Percentiles rank a stretch among this genome's conserved stretches.
phyloP scores from a whole-genome alignment of 35 echinoderm and acorn worm species.

The Apostichopus californicus region DNA sequence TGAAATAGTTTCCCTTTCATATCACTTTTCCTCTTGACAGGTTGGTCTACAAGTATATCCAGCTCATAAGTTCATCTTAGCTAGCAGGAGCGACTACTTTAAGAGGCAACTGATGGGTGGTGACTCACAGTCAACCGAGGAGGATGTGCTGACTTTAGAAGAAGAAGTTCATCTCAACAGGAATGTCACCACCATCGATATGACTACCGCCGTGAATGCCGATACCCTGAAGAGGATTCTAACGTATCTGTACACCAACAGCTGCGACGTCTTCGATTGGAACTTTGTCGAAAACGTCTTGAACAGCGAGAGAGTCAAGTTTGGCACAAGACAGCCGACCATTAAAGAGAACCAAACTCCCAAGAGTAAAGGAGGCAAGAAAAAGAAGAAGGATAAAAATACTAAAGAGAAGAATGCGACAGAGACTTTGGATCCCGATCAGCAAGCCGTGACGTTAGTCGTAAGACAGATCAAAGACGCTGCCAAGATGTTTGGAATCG shows the following conservation, averaged over 20 bases:
- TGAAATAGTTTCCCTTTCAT: neutral
- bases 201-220: conserved; percentile 53
- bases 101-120: conserved; percentile 62
- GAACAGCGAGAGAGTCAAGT: conserved; percentile 3
- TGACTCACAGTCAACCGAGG: conserved; percentile 20
- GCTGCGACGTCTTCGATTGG: conserved; percentile 76
- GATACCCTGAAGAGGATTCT: conserved; percentile 62
- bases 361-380: conserved; percentile 20
- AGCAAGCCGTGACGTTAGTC: conserved; percentile 41
- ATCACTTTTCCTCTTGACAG: conserved; percentile 32
- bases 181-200: conserved; percentile 49
- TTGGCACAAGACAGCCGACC: neutral
- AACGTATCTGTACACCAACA: conserved; percentile 84
- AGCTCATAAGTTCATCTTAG: conserved; percentile 90
- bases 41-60: conserved; percentile 64
- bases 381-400: conserved; percentile 52
- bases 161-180: conserved; percentile 30
- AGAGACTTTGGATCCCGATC: neutral
- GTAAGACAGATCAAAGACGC: conserved; percentile 69
- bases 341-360: conserved; percentile 59
- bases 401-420: conserved; percentile 54
- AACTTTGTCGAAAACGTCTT: conserved; percentile 55
- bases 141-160: neutral
- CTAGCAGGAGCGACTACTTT: conserved; percentile 79
- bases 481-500: conserved; percentile 93